phyloP scores from a whole-genome alignment of 2,888 invertebrate species.

The Troides oblongomaculatus region DNA sequence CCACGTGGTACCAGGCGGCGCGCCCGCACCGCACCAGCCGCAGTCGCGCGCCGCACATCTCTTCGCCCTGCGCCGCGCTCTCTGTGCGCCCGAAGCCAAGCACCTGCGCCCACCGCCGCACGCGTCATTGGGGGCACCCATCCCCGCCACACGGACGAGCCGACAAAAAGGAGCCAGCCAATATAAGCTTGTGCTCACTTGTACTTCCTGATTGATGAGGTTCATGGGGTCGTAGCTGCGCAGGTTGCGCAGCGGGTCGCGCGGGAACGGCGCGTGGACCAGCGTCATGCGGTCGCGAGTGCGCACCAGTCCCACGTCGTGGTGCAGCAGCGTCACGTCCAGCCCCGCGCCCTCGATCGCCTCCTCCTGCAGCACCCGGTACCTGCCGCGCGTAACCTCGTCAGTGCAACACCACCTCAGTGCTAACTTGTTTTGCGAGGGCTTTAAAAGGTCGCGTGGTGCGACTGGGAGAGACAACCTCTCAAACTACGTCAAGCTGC shows the following conservation, averaged over 20 bases:
- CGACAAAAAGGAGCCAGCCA: too few species aligned
- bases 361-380: constrained; percentile 51
- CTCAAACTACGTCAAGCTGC: too few species aligned
- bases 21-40: constrained; percentile 52
- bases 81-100: constrained; percentile 66
- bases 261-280: constrained; percentile 26
- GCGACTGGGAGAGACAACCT: too few species aligned
- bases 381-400: constrained; percentile 40
- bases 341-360: constrained; percentile 46
- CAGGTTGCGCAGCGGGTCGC: constrained; percentile 39
- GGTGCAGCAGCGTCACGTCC: constrained; percentile 62
- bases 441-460: background rate
- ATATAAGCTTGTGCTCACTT: constrained; percentile 35
- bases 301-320: constrained; percentile 68
- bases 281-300: constrained; percentile 51
- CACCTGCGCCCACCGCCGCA: constrained; percentile 42
- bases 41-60: constrained; percentile 54
- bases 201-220: constrained; percentile 44
- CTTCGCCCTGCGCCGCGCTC: constrained; percentile 47
- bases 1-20: constrained; percentile 51
- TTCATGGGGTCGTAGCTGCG: constrained; percentile 41
- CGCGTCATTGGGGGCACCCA: too few species aligned
- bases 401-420: background rate
- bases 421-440: background rate
- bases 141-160: too few species aligned